A percentile compares a stretch with the other conserved stretches of the same genome.
Evolutionary conservation across 2,797 vertebrate genomes (phyloP).

Genomic region (Characodon lateralis): DNA sequence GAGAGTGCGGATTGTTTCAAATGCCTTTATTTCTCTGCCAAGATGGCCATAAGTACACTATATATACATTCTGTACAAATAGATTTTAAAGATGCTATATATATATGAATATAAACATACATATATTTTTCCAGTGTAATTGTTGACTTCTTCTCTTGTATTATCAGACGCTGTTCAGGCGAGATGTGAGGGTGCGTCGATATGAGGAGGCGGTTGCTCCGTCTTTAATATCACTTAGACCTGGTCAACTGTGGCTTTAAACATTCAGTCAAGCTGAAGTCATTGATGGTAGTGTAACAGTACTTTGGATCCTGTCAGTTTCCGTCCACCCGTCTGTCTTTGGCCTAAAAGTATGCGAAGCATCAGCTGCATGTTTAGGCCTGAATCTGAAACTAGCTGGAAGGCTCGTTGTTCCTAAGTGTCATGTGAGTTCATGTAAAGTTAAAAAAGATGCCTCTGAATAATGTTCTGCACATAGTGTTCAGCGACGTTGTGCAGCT

Average conservation of each 20-base stretch:
- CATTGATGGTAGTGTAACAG: conserved; percentile 39
- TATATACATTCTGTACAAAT: conserved; percentile 87
- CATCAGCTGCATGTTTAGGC: conserved; percentile 69
- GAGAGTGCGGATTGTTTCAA: conserved; percentile 80
- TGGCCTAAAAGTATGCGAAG: conserved; percentile 47
- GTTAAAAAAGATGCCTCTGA: conserved; percentile 62
- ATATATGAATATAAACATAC: conserved; percentile 82
- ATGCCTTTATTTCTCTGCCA: conserved; percentile 86
- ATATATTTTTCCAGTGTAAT: conserved; percentile 89
- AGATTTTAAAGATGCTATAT: conserved; percentile 83
- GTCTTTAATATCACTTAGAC: conserved; percentile 70
- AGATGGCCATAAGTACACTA: conserved; percentile 83
- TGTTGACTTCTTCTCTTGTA: conserved; percentile 82
- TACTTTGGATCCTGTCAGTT: conserved; percentile 54
- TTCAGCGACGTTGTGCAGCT: conserved; percentile 66
- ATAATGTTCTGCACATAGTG: conserved; percentile 73
- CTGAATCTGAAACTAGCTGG: conserved; percentile 62
- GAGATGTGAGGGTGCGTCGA: conserved; percentile 73
- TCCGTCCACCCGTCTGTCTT: conserved; percentile 59
- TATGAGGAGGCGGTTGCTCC: conserved; percentile 72
- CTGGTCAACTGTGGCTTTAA: conserved; percentile 84
- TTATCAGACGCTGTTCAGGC: conserved; percentile 74
- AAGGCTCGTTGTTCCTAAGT: conserved; percentile 67
- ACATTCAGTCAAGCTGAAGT: conserved; percentile 68
- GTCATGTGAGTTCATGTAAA: conserved; percentile 73